Conservation (phyloP, 2,113 vertebrate species). For the Sclerurus mexicanus region DNA sequence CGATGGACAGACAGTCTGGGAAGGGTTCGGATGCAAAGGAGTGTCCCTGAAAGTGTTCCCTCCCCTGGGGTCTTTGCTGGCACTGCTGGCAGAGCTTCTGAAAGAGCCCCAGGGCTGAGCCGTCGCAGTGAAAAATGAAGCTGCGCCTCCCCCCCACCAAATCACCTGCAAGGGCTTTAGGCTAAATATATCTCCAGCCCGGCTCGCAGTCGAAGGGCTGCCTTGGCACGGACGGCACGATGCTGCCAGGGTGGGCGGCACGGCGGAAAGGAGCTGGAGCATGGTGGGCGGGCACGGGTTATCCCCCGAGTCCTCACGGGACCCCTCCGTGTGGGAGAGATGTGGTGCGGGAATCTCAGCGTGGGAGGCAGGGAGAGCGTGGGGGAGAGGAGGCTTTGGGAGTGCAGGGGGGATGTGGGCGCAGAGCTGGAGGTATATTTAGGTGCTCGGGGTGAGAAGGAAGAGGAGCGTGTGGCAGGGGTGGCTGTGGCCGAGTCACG, state of each 20-base stretch:
- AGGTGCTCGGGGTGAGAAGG: background rate
- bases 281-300: accelerated
- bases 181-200: background rate
- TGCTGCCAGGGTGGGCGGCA: background rate
- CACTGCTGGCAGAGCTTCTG: background rate
- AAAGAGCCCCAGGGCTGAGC: background rate
- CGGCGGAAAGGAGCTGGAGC: background rate
- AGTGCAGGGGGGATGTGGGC: background rate
- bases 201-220: background rate
- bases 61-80: background rate
- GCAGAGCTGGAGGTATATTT: background rate
- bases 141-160: background rate
- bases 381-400: background rate
- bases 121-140: background rate
- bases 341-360: accelerated
- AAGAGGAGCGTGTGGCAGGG: background rate
- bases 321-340: background rate
- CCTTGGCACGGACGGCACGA: background rate
- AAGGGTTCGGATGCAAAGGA: accelerated
- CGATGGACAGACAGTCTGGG: background rate
- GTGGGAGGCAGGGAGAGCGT: background rate
- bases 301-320: accelerated
- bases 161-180: background rate
- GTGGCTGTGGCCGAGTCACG: background rate
- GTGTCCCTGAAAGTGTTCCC: background rate